These are phyloP conservation scores for Mystacornis crossleyi DNA, from an alignment of 2,113 vertebrate species.

Conservation along the genomic window DNA sequence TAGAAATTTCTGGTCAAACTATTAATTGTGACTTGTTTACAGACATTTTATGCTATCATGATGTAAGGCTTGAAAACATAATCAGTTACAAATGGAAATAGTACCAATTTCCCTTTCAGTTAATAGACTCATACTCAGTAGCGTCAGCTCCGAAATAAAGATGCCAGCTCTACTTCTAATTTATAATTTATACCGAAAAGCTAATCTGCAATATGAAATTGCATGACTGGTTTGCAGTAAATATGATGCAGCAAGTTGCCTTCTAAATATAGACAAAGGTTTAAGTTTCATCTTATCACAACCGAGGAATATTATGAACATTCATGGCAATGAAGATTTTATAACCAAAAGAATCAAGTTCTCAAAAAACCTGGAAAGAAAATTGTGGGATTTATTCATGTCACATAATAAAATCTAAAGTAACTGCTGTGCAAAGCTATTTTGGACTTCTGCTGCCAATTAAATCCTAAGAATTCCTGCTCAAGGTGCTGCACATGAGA, in stretches of 20 bases:
- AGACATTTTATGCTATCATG: neutral
- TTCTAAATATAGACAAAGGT: constrained; percentile 68
- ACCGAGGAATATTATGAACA: constrained; percentile 50
- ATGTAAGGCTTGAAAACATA: neutral
- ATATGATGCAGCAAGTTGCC: constrained; percentile 45
- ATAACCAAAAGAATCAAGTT: constrained; percentile 49
- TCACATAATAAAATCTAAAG: neutral
- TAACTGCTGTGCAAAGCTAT: neutral
- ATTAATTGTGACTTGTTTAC: neutral
- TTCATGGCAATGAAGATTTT: constrained; percentile 26
- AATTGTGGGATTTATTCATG: neutral
- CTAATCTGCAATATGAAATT: constrained; percentile 60
- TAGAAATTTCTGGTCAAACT: neutral
- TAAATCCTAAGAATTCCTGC: neutral
- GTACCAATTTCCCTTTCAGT: constrained; percentile 19
- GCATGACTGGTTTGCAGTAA: constrained; percentile 64
- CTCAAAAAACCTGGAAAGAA: constrained; percentile 21
- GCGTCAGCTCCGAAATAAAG: constrained; percentile 14
- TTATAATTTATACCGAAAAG: constrained; percentile 47
- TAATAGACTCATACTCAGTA: neutral
- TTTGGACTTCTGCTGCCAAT: neutral
- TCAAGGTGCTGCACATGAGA: neutral
- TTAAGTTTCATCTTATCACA: constrained; percentile 32
- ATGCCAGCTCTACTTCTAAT: constrained; percentile 37
- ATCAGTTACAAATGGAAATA: neutral